Conservation (phyloP, 2,113 vertebrate genomes). For the Callospermophilus lateralis region DNA sequence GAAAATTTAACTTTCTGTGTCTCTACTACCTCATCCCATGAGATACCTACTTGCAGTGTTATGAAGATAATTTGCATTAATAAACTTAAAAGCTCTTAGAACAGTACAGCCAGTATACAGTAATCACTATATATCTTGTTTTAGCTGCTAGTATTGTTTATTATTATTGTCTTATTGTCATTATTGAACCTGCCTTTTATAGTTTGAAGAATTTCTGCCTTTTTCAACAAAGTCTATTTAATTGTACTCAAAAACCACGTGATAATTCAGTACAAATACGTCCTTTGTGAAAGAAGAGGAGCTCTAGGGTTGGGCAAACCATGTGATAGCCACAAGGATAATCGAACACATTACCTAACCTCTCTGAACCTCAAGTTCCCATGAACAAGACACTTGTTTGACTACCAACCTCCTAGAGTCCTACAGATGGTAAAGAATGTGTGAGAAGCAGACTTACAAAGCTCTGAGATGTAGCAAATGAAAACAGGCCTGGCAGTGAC, state of each 20-base stretch:
- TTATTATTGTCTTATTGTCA: neutral
- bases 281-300: neutral
- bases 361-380: neutral
- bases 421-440: neutral
- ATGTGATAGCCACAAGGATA: fast-evolving
- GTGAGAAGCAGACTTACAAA: neutral
- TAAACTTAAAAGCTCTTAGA: neutral
- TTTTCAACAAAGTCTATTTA: neutral
- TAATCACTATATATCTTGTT: neutral
- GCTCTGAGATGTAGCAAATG: no score
- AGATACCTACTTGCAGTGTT: neutral
- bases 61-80: neutral
- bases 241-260: neutral
- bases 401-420: neutral
- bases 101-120: neutral
- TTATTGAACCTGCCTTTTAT: neutral
- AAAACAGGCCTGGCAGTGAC: neutral
- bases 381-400: neutral
- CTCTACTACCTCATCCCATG: neutral
- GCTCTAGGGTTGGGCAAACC: neutral
- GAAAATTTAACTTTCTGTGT: neutral
- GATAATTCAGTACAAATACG: neutral
- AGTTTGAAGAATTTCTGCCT: neutral
- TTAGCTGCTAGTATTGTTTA: neutral
- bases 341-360: neutral